Percentiles rank a stretch among this genome's conserved stretches.
Evolutionary conservation across 1,140 invertebrate species (phyloP).

Genomic region (Ceratina japonica): DNA sequence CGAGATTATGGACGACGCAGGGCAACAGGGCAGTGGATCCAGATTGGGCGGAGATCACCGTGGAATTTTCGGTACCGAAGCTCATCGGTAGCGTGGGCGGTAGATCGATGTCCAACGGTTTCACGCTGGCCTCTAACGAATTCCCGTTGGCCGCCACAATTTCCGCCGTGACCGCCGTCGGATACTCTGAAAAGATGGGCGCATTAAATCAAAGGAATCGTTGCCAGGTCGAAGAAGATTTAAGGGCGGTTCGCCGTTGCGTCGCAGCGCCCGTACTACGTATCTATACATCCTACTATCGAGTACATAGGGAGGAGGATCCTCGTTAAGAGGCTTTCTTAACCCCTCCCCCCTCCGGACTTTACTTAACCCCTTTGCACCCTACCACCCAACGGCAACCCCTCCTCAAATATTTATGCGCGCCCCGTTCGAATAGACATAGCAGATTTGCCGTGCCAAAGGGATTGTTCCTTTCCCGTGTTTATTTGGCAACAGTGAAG

Average conservation of each 20-base stretch:
- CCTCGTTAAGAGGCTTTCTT: slow-evolving; percentile 53
- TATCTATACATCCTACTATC: too few species aligned
- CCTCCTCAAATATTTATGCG: slow-evolving; percentile 43
- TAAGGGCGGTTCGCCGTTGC: neutral
- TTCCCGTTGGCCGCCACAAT: slow-evolving; percentile 71
- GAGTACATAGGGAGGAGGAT: slow-evolving; percentile 1
- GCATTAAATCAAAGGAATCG: slow-evolving; percentile 53
- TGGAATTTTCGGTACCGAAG: slow-evolving; percentile 91
- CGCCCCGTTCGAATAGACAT: slow-evolving; percentile 1
- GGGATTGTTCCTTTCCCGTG: slow-evolving; percentile 2
- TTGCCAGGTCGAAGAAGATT: slow-evolving; percentile 28
- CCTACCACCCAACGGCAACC: neutral
- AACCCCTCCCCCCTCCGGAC: too few species aligned
- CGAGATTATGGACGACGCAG: slow-evolving; percentile 90
- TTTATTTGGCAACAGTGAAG: neutral
- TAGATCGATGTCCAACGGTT: slow-evolving; percentile 71
- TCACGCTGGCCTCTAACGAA: slow-evolving; percentile 71
- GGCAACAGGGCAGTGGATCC: slow-evolving; percentile 89
- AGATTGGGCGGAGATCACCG: slow-evolving; percentile 88
- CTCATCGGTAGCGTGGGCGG: slow-evolving; percentile 80
- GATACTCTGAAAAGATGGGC: slow-evolving; percentile 64
- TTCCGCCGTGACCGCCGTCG: slow-evolving; percentile 67
- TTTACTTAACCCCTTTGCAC: slow-evolving; percentile 40
- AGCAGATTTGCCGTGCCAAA: neutral
- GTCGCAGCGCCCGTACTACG: neutral